These are phyloP conservation scores for Vanessa atalanta DNA, from an alignment of 1,140 invertebrate genomes.

Conservation along the genomic window DNA sequence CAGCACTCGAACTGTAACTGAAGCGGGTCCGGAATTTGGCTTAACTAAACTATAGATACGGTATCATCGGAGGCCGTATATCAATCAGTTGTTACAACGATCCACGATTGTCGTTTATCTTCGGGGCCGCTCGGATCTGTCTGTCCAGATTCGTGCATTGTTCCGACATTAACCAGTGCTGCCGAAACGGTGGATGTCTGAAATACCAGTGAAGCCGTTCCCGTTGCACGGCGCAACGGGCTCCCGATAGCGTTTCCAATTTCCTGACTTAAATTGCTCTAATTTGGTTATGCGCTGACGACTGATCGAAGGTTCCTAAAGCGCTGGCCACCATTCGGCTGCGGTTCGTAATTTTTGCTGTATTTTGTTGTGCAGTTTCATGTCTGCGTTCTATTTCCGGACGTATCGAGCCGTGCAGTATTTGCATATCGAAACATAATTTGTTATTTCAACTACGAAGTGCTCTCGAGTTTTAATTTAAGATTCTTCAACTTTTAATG, in stretches of 20 bases:
- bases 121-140: slow-evolving; percentile 71
- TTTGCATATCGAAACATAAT: slow-evolving; percentile 9
- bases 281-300: slow-evolving; percentile 79
- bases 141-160: slow-evolving; percentile 79
- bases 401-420: not conserved
- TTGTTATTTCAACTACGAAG: not conserved
- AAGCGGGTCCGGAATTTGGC: slow-evolving; percentile 73
- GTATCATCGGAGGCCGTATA: slow-evolving; percentile 76
- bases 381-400: not conserved
- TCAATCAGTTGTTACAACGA: slow-evolving; percentile 80
- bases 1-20: slow-evolving; percentile 74
- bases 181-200: slow-evolving; percentile 75
- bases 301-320: slow-evolving; percentile 69
- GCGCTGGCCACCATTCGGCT: slow-evolving; percentile 50
- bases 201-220: slow-evolving; percentile 69
- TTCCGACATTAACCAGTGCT: slow-evolving; percentile 73
- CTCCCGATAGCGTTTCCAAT: slow-evolving; percentile 78
- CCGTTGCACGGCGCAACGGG: slow-evolving; percentile 63
- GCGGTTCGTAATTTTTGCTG: slow-evolving; percentile 56
- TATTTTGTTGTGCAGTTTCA: slow-evolving; percentile 24
- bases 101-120: slow-evolving; percentile 79
- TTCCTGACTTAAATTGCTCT: slow-evolving; percentile 80
- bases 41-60: slow-evolving; percentile 65
- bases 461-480: too few species aligned
- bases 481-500: not conserved